Conservation (phyloP, 2,888 invertebrate species). For the Drosophila siamana region DNA sequence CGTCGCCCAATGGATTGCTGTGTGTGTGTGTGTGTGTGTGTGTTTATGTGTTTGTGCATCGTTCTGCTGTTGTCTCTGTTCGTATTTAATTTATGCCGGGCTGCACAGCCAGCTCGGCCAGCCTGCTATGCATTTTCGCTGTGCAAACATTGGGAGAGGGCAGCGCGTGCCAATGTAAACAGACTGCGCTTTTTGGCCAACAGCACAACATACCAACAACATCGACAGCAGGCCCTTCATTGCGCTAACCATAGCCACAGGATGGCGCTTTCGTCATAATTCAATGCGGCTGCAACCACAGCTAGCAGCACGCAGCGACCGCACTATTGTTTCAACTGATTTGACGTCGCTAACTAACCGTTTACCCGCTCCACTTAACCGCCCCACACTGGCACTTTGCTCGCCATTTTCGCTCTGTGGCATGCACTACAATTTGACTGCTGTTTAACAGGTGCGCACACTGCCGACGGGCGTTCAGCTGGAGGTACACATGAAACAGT, state of each 20-base stretch:
- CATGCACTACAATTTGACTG: not conserved
- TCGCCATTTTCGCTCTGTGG: not conserved
- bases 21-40: not conserved
- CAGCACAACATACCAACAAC: slow-evolving; percentile 29
- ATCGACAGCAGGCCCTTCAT: slow-evolving; percentile 1
- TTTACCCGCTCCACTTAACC: slow-evolving; percentile 7
- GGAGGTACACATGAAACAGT: slow-evolving; percentile 94
- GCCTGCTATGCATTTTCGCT: slow-evolving; percentile 61
- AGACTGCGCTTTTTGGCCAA: slow-evolving; percentile 69
- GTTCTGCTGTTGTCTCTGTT: slow-evolving; percentile 36
- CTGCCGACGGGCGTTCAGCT: slow-evolving; percentile 89
- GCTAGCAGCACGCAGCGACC: slow-evolving; percentile 47
- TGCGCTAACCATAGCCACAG: slow-evolving; percentile 51
- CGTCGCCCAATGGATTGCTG: slow-evolving; percentile 10
- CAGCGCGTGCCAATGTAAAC: slow-evolving; percentile 55
- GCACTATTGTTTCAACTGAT: slow-evolving; percentile 81
- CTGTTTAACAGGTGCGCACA: slow-evolving; percentile 82
- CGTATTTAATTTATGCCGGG: slow-evolving; percentile 69
- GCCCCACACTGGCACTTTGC: not conserved
- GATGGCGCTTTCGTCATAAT: slow-evolving; percentile 67
- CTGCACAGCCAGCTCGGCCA: slow-evolving; percentile 19
- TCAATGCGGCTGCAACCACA: slow-evolving; percentile 63
- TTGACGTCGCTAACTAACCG: slow-evolving; percentile 70
- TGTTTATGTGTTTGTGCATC: slow-evolving; percentile 5
- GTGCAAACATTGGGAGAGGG: slow-evolving; percentile 59